Base-by-base conservation (phyloP, 2,888 invertebrate genomes). In the Aphelenchoides bicaudatus region DNA sequence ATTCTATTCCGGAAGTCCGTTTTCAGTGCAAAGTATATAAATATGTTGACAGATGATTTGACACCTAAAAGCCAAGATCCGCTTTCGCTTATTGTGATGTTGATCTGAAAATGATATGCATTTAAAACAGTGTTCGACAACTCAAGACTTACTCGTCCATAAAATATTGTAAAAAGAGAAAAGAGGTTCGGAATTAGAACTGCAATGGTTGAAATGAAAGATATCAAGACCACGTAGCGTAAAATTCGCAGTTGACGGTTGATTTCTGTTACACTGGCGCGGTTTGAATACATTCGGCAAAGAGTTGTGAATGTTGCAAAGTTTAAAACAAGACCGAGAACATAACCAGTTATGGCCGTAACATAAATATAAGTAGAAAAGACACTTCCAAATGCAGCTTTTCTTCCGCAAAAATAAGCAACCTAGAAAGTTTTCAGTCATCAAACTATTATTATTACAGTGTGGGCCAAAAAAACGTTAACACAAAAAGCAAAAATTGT, bases 161-260 rank as follows among this genome's bases (percentile, higher is more conserved):
- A 51, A 23, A 51, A 46, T 2, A 37, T 39, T 21, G 37, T 38
- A 29, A 51, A 51, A 29, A 61, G 47, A 10, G 53, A 60, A 5
- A 61, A 8, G 0, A 31, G 54, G 37, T 63, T 63, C 13, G 63
- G 63, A 19, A 63, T 53, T 21, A 63, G 51, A 4, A 63, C 59
- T 23, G 53, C 57, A 21, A 63, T 30, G 8, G 63, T 65, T 27
- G 63, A 64, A 13, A 65, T 50, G 16, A 66, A 38, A 2, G 63
- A 63, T 5, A 63, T 63, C 25, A 63, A 34, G 13, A 63, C n/a
- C 55, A 63, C n/a, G 38, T 63, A 65, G 23, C 63, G 34, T 2
- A 63, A 29, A 3, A 66, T 50, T 8, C 38, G 52, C 30, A 63
- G 31, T 37, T 63, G 63, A 8, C 48, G 47, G 16, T 53, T 19